These are phyloP conservation scores for Myotis planiceps DNA, from an alignment of 2,797 vertebrate genomes.

Conservation along the genomic window DNA sequence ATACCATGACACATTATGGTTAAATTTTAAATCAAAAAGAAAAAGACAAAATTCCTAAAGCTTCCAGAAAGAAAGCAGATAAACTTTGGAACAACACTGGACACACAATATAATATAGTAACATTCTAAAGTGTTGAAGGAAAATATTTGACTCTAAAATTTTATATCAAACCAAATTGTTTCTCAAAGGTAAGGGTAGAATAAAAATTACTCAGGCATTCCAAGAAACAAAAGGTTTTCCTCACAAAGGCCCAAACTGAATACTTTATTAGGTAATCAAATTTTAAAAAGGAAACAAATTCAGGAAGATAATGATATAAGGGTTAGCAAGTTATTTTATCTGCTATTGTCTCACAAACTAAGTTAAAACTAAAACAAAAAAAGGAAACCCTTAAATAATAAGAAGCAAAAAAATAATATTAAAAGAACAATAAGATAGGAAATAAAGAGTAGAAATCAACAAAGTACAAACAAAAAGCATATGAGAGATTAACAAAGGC, in stretches of 20 bases:
- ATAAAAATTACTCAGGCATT: background rate
- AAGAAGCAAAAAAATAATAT: background rate
- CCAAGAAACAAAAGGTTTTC: background rate
- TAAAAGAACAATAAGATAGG: background rate
- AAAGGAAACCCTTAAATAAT: background rate
- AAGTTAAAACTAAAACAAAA: background rate
- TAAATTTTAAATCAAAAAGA: background rate
- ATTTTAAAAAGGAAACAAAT: background rate
- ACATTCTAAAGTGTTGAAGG: background rate
- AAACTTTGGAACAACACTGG: background rate
- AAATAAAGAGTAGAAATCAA: background rate
- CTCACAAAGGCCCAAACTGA: background rate
- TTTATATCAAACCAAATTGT: background rate
- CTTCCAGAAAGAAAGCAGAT: background rate
- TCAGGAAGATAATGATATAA: background rate
- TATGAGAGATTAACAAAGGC: background rate
- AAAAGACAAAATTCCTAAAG: background rate
- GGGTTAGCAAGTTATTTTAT: background rate
- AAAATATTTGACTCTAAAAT: background rate
- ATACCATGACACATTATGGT: background rate
- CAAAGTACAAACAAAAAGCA: background rate
- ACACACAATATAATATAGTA: background rate
- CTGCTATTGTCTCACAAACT: background rate
- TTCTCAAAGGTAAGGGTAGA: background rate
- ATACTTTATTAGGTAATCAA: background rate